These are phyloP conservation scores for Cybosia mesomella DNA, from an alignment of 2,888 invertebrate species.

Conservation along the genomic window DNA sequence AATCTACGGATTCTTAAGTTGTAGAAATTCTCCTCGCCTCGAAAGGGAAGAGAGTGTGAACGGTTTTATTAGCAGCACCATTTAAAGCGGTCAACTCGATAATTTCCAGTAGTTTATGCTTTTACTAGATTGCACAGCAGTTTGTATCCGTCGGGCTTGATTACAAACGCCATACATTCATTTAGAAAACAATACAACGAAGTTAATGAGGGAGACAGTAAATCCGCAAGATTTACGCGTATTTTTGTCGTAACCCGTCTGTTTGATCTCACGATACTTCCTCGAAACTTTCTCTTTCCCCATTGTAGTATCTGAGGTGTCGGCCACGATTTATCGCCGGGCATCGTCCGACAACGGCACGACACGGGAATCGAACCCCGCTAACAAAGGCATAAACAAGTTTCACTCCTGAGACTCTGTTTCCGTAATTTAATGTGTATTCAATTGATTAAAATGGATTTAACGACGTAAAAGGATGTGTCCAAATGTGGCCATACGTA, in stretches of 20 bases:
- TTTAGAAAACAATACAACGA: conserved; percentile 51
- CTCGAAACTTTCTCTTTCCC: conserved; percentile 79
- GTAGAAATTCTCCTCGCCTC: conserved; percentile 18
- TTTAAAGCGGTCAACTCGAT: conserved; percentile 30
- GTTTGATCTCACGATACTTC: conserved; percentile 68
- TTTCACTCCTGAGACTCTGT: conserved; percentile 58
- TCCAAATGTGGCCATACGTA: not conserved
- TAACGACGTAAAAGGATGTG: conserved; percentile 3
- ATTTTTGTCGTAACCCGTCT: conserved; percentile 59
- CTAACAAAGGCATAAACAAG: conserved; percentile 64
- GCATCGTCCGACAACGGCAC: conserved; percentile 75
- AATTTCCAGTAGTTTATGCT: conserved; percentile 41
- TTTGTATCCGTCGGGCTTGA: conserved; percentile 36
- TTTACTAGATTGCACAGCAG: conserved; percentile 40
- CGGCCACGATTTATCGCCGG: conserved; percentile 77
- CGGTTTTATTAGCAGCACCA: conserved; percentile 30
- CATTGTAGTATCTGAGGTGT: conserved; percentile 81
- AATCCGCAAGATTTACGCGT: conserved; percentile 54
- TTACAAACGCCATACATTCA: conserved; percentile 46
- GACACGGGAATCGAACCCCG: conserved; percentile 76
- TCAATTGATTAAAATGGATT: conserved; percentile 27
- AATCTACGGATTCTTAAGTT: conserved; percentile 17
- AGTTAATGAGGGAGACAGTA: conserved; percentile 45
- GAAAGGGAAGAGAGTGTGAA: conserved; percentile 41
- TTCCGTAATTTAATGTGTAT: conserved; percentile 47